Evolutionary conservation across 2,888 invertebrate genomes (phyloP), one percentile per base, ranked within the genome.

Genomic region (Drosophila niveifrons): DNA sequence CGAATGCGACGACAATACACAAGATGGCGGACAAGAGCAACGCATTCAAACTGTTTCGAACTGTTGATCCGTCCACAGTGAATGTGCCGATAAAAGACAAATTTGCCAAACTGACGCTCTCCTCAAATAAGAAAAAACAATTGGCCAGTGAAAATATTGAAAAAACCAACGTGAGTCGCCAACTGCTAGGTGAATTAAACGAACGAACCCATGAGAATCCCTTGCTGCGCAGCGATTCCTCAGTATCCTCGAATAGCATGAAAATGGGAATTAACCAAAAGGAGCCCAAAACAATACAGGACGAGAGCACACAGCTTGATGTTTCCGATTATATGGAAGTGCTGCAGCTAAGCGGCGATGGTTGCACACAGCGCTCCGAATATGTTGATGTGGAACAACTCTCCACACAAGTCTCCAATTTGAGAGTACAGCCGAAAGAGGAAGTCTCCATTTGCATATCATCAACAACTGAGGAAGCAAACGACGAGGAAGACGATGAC

Each of bases 61-160:
- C 82, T 10, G 86, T 92, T 11, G 92, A 92, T 82, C 92, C 92
- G 10, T 80, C 78, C 36, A 90, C 89, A 66, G 84, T 91, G 9
- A 89, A 89, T 63, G 80, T 90, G 17, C 87, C 86, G 3, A 80
- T 92, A 2, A 91, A 78, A 73, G 89, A 91, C 7, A 90, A 89
- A 72, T 92, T 92, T 57, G 80, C 91, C 1, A 92, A 92, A 74
- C 72, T 92, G 41, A 92, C 92, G n/a, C 82, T 92, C 2, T 91
- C 92, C 2, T 91, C 92, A 13, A 76, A 74, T 2, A 72, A 77
- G 51, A 80, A 83, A 47, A 56, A 68, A 31, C 66, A 69, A 10
- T 34, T 50, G 23, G 48, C 51, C 2, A 57, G 53, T 17, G 47
- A 58, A 39, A 31, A 31, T 43, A 17, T 13, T 15, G 23, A 15